A percentile compares a stretch with the other conserved stretches of the same genome.
These are phyloP conservation scores for Apogon hyalosoma DNA, from an alignment of 2,797 vertebrate species.

Conservation along the genomic window DNA sequence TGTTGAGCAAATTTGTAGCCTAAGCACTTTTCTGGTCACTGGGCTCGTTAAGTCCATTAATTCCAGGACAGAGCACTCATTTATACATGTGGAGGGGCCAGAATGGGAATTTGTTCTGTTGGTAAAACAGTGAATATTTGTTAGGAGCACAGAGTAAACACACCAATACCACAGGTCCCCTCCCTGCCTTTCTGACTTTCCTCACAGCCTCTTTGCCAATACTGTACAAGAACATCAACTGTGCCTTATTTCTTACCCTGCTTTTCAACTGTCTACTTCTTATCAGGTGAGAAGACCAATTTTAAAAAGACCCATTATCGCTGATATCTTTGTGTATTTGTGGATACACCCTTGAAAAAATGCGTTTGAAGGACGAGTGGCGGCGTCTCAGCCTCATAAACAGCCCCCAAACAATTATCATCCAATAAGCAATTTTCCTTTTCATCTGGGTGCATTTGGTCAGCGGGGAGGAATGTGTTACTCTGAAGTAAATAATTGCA, in stretches of 20 bases:
- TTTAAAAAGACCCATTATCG: slow-evolving; percentile 31
- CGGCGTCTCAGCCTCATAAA: slow-evolving; percentile 51
- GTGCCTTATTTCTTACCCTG: slow-evolving; percentile 3
- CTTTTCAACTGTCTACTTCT: slow-evolving; percentile 17
- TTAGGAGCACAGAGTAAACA: slow-evolving; percentile 82
- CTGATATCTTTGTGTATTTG: slow-evolving; percentile 44
- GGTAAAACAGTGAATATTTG: slow-evolving; percentile 87
- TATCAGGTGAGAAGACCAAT: slow-evolving; percentile 26
- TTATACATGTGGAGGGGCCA: slow-evolving; percentile 81
- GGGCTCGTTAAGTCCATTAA: slow-evolving; percentile 86
- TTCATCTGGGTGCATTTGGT: slow-evolving; percentile 57
- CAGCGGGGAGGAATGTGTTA: slow-evolving; percentile 53
- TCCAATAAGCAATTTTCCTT: slow-evolving; percentile 63
- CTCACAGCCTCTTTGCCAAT: slow-evolving; percentile 45
- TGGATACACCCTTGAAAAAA: slow-evolving; percentile 40
- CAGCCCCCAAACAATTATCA: slow-evolving; percentile 46
- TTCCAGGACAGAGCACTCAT: slow-evolving; percentile 86
- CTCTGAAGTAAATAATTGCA: slow-evolving; percentile 60
- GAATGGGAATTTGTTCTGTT: slow-evolving; percentile 87
- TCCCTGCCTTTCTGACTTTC: slow-evolving; percentile 60
- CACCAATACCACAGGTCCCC: slow-evolving; percentile 62
- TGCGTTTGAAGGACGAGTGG: slow-evolving; percentile 47
- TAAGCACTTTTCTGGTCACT: slow-evolving; percentile 87
- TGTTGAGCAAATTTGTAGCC: slow-evolving; percentile 83
- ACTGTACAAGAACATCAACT: slow-evolving; percentile 27